Conservation (phyloP, 2,888 invertebrate species). For the Dexiosoma caninum region DNA sequence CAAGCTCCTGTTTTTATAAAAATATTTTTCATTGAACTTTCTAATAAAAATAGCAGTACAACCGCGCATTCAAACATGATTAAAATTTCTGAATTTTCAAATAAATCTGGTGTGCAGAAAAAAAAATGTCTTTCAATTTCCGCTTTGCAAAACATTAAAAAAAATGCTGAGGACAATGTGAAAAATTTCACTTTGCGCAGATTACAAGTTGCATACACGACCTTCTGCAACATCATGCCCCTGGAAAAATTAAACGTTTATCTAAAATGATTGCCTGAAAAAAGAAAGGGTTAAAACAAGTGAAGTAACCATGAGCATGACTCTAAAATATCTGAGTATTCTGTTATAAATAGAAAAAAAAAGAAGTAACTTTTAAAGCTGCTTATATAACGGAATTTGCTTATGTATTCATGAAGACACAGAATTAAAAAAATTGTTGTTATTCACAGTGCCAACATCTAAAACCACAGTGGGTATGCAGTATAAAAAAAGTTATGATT, state of each 20-base stretch:
- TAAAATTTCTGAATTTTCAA: too few relatives aligned
- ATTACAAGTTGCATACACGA: neutral
- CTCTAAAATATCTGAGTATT: conserved; percentile 40
- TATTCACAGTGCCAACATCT: too few relatives aligned
- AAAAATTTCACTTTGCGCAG: neutral
- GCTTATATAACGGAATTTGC: conserved; percentile 3
- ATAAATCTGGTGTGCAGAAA: too few relatives aligned
- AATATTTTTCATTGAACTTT: too few relatives aligned
- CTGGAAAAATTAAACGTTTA: conserved; percentile 17
- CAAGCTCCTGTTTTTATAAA: too few relatives aligned
- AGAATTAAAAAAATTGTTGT: too few relatives aligned
- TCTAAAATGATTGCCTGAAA: conserved; percentile 19
- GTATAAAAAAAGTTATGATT: too few relatives aligned
- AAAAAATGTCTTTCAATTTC: conserved; percentile 29
- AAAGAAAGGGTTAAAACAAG: neutral
- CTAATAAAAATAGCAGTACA: too few relatives aligned
- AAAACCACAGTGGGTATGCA: too few relatives aligned
- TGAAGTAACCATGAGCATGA: conserved; percentile 38
- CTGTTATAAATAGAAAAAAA: neutral
- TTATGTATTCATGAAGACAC: neutral
- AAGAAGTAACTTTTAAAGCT: neutral
- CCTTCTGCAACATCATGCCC: conserved; percentile 1
- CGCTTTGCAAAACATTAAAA: neutral
- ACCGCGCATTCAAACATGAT: too few relatives aligned
- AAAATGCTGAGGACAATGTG: neutral